Base-by-base conservation (phyloP, 35 echinoderm and acorn worm genomes). In the Heliocidaris erythrogramma region DNA sequence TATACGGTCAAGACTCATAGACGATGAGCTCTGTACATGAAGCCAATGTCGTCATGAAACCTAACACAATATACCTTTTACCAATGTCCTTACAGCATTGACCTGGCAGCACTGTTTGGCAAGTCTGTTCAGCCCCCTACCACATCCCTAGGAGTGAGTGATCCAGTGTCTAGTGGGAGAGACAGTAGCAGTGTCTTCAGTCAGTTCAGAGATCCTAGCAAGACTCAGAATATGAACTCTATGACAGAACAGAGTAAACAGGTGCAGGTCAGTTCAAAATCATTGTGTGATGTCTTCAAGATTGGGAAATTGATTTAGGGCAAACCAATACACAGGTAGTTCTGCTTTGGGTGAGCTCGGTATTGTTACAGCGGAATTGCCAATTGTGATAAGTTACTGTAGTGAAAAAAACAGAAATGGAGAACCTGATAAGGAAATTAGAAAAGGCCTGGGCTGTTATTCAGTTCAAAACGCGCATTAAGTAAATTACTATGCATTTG, bases 61-160 rank as follows among this genome's bases (percentile, higher is more conserved):
- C 49, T 52, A 13, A 78, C 5, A 78, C n/a, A 78, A 78, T 78
- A n/a, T 24, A 7, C 7, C 7, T 78, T 78, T 24, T 78, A 17
- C 65, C 21, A 2, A 78, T 78, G 65, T 78, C 18, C 27, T 78
- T 35, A 90, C 88, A 97, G 96, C 52, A 97, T 97, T 95, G 94
- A 95, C 86, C 92, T 97, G 27, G 96, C 96, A 94, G 94, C 94
- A 18, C 92, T 97, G 61, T 95, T 97, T 90, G 94, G 90, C 92
- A 97, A 97, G 69, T 50, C 94, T 30, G 49, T 92, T 13, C 96
- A 59, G 69, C 88, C 48, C 88, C 53, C 29, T 32, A 30, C 59
- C 24, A 65, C 61, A 35, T 84, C 90, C 30, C 60, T 17, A 4
- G 85, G 94, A 59, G 86, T 53, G 29, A 59, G 30, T 9, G 31